phyloP scores from a whole-genome alignment of 2,113 vertebrate species.

The Arenaria interpres region DNA sequence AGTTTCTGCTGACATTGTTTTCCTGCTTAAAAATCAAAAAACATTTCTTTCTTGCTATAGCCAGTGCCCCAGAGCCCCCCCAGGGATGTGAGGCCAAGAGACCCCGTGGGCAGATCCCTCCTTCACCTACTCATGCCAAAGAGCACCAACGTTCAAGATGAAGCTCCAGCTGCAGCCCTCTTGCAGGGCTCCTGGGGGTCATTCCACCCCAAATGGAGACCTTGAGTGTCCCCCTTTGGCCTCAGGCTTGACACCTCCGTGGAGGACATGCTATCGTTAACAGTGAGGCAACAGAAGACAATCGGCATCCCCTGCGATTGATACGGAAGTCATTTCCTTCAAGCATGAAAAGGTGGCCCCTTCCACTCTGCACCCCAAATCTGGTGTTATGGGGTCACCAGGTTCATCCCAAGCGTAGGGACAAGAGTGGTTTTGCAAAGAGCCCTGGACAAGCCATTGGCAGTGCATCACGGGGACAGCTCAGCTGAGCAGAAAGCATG shows the following conservation, averaged over 20 bases:
- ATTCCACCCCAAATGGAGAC: not conserved
- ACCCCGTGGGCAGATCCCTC: not conserved
- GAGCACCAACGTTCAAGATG: rapidly evolving
- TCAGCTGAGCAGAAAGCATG: not conserved
- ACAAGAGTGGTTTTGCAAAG: not conserved
- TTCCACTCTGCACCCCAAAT: not conserved
- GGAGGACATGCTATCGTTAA: not conserved
- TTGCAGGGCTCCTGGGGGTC: not conserved
- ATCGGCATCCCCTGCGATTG: not conserved
- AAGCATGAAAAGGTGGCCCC: not conserved
- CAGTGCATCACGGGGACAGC: not conserved
- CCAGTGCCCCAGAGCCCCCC: not conserved
- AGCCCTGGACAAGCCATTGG: not conserved
- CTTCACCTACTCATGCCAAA: not conserved
- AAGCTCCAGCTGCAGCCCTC: not conserved
- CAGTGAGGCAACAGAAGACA: not conserved
- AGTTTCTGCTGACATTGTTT: not conserved
- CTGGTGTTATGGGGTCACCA: not conserved
- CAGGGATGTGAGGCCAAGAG: not conserved
- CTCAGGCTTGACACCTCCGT: not conserved
- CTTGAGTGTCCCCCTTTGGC: not conserved
- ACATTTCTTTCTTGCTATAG: not conserved
- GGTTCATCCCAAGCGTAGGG: rapidly evolving
- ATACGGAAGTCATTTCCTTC: not conserved
- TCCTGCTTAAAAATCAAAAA: not conserved